Percentiles rank a stretch among this genome's conserved stretches.
phyloP scores from a whole-genome alignment of 2,797 vertebrate species.

The Natrix natrix region DNA sequence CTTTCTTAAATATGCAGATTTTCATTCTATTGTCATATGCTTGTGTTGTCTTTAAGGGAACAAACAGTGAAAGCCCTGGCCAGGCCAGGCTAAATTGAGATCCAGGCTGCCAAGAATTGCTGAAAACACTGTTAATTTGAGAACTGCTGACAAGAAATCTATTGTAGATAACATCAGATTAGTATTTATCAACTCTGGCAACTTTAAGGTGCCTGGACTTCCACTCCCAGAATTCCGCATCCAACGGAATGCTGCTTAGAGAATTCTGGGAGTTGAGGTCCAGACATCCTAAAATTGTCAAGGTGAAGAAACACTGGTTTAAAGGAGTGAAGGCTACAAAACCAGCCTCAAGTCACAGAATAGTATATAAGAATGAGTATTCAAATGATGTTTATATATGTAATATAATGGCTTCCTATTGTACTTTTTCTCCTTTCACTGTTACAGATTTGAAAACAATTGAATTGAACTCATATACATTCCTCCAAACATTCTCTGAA shows the following conservation, averaged over 20 bases:
- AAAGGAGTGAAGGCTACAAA: neutral
- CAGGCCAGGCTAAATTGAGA: constrained; percentile 7
- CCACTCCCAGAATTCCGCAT: neutral
- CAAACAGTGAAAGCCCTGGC: constrained; percentile 19
- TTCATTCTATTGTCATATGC: constrained; percentile 1
- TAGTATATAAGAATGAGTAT: neutral
- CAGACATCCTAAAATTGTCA: neutral
- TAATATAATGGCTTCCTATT: constrained; percentile 23
- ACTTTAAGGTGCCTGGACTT: neutral
- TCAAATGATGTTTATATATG: constrained; percentile 20
- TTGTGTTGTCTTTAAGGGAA: constrained; percentile 23
- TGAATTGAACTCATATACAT: neutral
- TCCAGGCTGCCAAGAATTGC: neutral
- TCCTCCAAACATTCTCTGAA: neutral
- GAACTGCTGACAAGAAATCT: constrained; percentile 20
- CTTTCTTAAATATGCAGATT: neutral
- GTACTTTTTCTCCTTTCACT: constrained; percentile 8
- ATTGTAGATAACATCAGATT: neutral
- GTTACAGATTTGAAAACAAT: neutral
- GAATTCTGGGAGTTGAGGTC: neutral
- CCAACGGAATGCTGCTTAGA: neutral
- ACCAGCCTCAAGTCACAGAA: constrained; percentile 1
- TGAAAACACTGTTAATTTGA: constrained; percentile 36
- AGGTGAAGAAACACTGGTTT: neutral
- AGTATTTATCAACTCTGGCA: neutral